These are phyloP conservation scores for roundworm (Caenorhabditis elegans) DNA, from an alignment of 1,140 invertebrate species.

Conservation along the genomic window DNA sequence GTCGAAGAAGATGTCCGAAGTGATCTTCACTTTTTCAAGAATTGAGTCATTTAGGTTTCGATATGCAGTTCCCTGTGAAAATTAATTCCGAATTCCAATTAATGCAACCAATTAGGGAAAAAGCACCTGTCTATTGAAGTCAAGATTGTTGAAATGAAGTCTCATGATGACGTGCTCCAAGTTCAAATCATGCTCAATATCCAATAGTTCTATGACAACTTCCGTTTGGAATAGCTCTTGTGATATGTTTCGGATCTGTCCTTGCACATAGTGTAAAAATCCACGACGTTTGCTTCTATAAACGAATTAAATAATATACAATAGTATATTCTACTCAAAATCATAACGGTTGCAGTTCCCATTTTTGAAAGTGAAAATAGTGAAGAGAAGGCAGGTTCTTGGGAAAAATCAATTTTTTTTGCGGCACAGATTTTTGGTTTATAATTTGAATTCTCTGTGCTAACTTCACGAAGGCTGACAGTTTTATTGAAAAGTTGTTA, in stretches of 20 bases:
- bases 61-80: conserved; percentile 5
- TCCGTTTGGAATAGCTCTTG: conserved; percentile 88
- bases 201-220: conserved; percentile 84
- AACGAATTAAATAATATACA: conserved; percentile 33
- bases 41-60: conserved; percentile 14
- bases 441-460: too few relatives aligned
- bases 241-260: conserved; percentile 86
- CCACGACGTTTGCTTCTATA: conserved; percentile 83
- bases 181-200: conserved; percentile 73
- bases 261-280: conserved; percentile 93
- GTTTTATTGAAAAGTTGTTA: too few relatives aligned
- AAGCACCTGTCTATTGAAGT: conserved; percentile 68
- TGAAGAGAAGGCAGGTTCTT: too few relatives aligned
- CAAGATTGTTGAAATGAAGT: conserved; percentile 88
- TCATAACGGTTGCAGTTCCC: too few relatives aligned
- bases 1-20: conserved; percentile 78
- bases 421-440: too few relatives aligned
- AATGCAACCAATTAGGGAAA: too few relatives aligned
- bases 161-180: conserved; percentile 91
- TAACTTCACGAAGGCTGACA: too few relatives aligned
- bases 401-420: too few relatives aligned
- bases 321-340: too few relatives aligned
- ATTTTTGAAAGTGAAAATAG: too few relatives aligned
- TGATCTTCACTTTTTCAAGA: conserved; percentile 48
- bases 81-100: conserved; percentile 71